Base-by-base conservation (phyloP, 2,888 invertebrate species). In the Melinaea menophilus region DNA sequence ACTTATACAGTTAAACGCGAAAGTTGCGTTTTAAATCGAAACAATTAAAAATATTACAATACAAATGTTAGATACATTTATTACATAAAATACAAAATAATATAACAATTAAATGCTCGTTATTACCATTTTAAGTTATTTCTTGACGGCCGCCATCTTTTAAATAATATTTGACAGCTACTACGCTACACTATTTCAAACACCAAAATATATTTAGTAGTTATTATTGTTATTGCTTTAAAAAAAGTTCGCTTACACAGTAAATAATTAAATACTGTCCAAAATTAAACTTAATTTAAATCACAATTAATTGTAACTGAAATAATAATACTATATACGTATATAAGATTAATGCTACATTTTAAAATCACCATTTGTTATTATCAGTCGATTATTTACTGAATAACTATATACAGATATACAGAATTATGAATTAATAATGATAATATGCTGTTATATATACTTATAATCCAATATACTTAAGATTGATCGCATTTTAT, bases 331-430 rank as follows among this genome's bases (percentile, higher is more conserved):
- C 47, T 54, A 54, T 45, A 45, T 58, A 47, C 45, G 35, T 58
- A 58, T 34, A 31, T 45, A 59, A 3, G 13, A 51, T 51, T 51
- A 51, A 51, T 7, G 5, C 71, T 73, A 78, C 64, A 70, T 72
- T 73, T 76, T 79, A 80, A 66, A 78, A 84, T 84, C 84, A 84
- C 81, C 78, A 74, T 75, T 22, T 73, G 76, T 77, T 80, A 74
- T 72, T 69, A 71, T 85, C 85, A 86, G 86, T 86, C 87, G 74
- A 77, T 78, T 75, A 69, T 64, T 73, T 72, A 74, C 73, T 70
- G 74, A 75, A 75, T 75, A 69, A 74, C 72, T 78, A 78, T 79
- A 72, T 77, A 79, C 77, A 80, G 72, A 75, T 74, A 71, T 73
- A 75, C 74, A 72, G 45, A 67, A 70, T 51, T 41, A 71, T 65